Percentiles rank a stretch among this genome's conserved stretches.
phyloP scores from a whole-genome alignment of 2,888 invertebrate species.

The Drosophila gaucha region DNA sequence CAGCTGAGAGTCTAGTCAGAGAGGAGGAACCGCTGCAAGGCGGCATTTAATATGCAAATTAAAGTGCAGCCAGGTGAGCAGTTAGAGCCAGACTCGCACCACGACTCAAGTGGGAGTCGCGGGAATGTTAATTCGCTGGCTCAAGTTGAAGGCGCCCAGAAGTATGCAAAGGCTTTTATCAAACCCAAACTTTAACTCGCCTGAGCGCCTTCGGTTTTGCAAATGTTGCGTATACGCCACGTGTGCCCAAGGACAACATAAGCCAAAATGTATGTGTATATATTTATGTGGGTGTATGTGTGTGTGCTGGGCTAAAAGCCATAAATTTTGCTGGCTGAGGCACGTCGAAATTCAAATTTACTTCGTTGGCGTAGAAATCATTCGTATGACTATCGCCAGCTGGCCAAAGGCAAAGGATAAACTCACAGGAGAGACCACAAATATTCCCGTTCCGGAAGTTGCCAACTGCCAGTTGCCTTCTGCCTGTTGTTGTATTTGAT shows the following conservation, averaged over 20 bases:
- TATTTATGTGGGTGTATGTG: slow-evolving; percentile 18
- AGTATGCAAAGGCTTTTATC: slow-evolving; percentile 27
- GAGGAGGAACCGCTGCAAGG: slow-evolving; percentile 22
- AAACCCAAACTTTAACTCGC: slow-evolving; percentile 33
- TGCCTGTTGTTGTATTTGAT: slow-evolving; percentile 30
- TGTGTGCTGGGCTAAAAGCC: slow-evolving; percentile 36
- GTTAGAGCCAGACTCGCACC: neutral
- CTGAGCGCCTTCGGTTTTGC: slow-evolving; percentile 16
- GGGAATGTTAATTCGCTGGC: slow-evolving; percentile 23
- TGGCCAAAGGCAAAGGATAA: slow-evolving; percentile 34
- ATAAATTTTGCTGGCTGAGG: slow-evolving; percentile 62
- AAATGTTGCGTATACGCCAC: slow-evolving; percentile 51
- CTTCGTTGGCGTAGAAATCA: slow-evolving; percentile 43
- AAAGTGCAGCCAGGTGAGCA: slow-evolving; percentile 44
- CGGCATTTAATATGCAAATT: slow-evolving; percentile 60
- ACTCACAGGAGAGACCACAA: slow-evolving; percentile 21
- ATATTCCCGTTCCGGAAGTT: slow-evolving; percentile 26
- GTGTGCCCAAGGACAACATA: slow-evolving; percentile 54
- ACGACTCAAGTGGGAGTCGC: slow-evolving; percentile 5
- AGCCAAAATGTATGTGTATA: slow-evolving; percentile 5
- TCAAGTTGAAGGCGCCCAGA: slow-evolving; percentile 21
- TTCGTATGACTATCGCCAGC: slow-evolving; percentile 29
- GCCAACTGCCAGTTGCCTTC: slow-evolving; percentile 10
- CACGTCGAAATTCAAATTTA: slow-evolving; percentile 70
- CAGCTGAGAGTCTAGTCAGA: slow-evolving; percentile 9